Base-by-base conservation (phyloP, 2,797 vertebrate genomes). In the Lacerta agilis region DNA sequence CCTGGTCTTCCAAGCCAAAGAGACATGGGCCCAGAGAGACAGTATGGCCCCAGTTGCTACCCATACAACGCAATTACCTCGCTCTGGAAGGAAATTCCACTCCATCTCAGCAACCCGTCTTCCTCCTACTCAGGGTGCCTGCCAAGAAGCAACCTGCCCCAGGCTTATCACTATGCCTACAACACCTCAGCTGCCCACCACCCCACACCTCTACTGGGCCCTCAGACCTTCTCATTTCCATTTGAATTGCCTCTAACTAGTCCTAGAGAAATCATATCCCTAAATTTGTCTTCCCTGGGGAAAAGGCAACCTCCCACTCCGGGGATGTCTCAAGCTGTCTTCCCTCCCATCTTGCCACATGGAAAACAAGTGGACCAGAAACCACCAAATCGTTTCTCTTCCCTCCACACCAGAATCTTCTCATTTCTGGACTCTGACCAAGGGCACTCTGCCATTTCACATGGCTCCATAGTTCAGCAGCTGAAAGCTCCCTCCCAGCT, bases 91-190 rank as follows among this genome's bases (percentile, higher is more conserved):
- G 95, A 95, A 38, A 81, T 96, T 49, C 97, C 96, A 0, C 94
- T 97, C 1, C 91, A 94, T 87, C 95, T 97, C 15, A 96, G 97
- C 0, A 96, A 95, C 58, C 95, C 97, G 25, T 90, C 45, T 36
- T 77, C 94, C 15, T 91, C 95, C 1, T 97, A 95, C 90, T 96
- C 97, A 0, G 77, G 97, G 61, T 96, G 96, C 83, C 91, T 95
- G 8, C 95, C 97, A 25, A 87, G 94, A 76, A 96, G 96, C 90
- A 94, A 95, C 33, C 88, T 97, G 61, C 95, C 97, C 38, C 89
- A 94, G 3, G 43, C 95, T 0, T 97, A 97, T 92, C 92, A 97
- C 20, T 93, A 96, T 2, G 86, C 94, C 8, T 97, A 95, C 10
- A 81, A 89, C 55, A 5, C 87, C 23, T 72, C 76, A 25, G 33